Conservation (phyloP, 64 coral and sea anemone species). For the Montipora capricornis region DNA sequence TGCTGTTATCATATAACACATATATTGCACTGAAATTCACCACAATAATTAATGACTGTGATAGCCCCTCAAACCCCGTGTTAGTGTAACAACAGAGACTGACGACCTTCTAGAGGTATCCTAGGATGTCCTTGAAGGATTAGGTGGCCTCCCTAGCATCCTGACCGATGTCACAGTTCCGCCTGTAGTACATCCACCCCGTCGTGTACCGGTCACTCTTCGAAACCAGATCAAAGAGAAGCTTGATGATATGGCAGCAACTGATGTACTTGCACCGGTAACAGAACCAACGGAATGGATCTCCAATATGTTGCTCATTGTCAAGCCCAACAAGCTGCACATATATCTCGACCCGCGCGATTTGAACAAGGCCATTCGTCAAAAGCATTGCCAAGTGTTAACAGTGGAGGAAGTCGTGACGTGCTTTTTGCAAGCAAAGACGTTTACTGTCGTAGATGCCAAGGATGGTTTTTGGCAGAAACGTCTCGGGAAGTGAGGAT, state of each 20-base stretch:
- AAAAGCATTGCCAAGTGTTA: background rate
- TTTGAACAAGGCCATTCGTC: background rate
- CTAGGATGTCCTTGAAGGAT: conserved; percentile 53
- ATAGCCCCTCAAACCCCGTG: no score
- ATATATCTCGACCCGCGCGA: conserved; percentile 25
- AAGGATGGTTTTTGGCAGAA: background rate
- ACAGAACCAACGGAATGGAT: background rate
- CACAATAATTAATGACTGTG: background rate
- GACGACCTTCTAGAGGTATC: conserved; percentile 28
- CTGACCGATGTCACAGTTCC: conserved; percentile 39
- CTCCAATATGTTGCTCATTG: background rate
- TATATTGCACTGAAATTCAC: conserved; percentile 53
- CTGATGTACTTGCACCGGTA: background rate
- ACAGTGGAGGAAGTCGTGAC: conserved; percentile 20
- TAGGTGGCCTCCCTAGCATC: no score
- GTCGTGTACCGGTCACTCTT: conserved; percentile 46
- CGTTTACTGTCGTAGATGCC: conserved; percentile 3
- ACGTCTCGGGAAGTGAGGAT: background rate
- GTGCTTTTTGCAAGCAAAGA: background rate
- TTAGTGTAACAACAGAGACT: no score
- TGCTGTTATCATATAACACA: conserved; percentile 49
- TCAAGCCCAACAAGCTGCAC: conserved; percentile 30
- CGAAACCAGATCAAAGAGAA: conserved; percentile 15
- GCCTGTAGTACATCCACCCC: background rate
- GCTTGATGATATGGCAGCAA: background rate